These are phyloP conservation scores for Venturia canescens DNA, from an alignment of 1,140 invertebrate genomes.

Conservation along the genomic window DNA sequence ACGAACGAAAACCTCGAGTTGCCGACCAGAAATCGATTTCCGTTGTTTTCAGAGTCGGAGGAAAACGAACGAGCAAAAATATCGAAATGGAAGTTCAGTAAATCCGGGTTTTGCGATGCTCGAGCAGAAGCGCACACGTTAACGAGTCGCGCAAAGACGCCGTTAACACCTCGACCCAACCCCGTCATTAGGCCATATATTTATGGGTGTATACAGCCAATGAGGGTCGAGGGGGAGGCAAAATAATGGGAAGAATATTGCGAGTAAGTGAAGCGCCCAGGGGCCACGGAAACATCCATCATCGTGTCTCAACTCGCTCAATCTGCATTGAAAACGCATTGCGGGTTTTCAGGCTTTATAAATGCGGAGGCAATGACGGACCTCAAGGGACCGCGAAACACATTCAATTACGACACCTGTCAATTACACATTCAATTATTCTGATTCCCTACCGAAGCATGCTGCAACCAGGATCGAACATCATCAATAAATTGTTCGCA, in stretches of 20 bases:
- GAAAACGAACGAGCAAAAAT: too few species aligned
- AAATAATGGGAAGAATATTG: not conserved
- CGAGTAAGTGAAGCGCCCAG: slow-evolving; percentile 19
- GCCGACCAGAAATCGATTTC: too few species aligned
- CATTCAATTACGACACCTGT: slow-evolving; percentile 9
- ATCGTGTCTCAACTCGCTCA: slow-evolving; percentile 39
- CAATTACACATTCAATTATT: slow-evolving; percentile 1
- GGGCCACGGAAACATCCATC: slow-evolving; percentile 52
- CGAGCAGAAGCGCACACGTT: not conserved
- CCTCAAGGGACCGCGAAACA: not conserved
- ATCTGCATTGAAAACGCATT: slow-evolving; percentile 36
- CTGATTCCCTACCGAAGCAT: not conserved
- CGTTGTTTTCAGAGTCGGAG: too few species aligned
- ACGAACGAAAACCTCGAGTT: too few species aligned
- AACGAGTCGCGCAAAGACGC: slow-evolving; percentile 54
- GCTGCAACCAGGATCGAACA: too few species aligned
- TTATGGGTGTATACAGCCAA: slow-evolving; percentile 53
- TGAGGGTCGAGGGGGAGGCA: slow-evolving; percentile 48
- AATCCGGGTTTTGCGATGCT: too few species aligned
- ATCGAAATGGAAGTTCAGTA: too few species aligned
- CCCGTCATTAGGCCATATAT: slow-evolving; percentile 60
- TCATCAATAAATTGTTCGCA: too few species aligned
- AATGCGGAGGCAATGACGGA: slow-evolving; percentile 1
- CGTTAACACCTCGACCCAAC: slow-evolving; percentile 56
- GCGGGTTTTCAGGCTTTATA: slow-evolving; percentile 1